phyloP scores from a whole-genome alignment of 1,140 invertebrate genomes.

The Drosophila trapezifrons region DNA sequence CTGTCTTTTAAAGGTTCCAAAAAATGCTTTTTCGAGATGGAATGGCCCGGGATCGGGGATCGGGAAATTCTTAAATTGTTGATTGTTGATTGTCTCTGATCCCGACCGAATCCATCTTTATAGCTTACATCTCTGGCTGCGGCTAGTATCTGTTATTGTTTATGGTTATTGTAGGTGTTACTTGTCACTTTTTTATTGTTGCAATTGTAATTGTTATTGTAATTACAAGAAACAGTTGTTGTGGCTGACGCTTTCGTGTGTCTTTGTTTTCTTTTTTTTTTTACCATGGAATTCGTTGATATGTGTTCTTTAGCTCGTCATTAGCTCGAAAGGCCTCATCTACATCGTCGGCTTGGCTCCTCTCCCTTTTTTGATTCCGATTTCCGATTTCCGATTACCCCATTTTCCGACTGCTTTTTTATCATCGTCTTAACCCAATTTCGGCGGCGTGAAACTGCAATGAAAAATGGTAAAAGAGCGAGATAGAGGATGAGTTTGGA shows the following conservation, averaged over 20 bases:
- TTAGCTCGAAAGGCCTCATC: constrained; percentile 65
- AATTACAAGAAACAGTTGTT: constrained; percentile 39
- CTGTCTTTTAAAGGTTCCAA: constrained; percentile 37
- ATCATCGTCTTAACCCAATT: constrained; percentile 33
- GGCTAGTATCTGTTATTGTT: constrained; percentile 49
- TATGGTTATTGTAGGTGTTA: constrained; percentile 17
- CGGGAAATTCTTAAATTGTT: constrained; percentile 5
- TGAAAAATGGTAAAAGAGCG: neutral
- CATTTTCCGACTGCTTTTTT: constrained; percentile 25
- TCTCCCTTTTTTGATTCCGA: neutral
- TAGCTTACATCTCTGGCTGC: constrained; percentile 28
- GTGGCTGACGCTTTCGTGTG: constrained; percentile 5
- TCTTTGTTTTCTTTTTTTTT: constrained; percentile 13
- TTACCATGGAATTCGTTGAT: constrained; percentile 71
- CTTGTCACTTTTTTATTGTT: neutral
- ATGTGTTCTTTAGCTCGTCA: constrained; percentile 71
- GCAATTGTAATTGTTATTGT: constrained; percentile 22
- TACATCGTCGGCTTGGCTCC: constrained; percentile 22
- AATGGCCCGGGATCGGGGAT: constrained; percentile 13
- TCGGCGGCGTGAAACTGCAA: constrained; percentile 63
- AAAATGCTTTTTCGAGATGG: constrained; percentile 10
- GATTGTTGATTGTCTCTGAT: constrained; percentile 15
- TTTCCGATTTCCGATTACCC: constrained; percentile 16
- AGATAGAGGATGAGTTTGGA: neutral
- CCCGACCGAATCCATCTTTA: constrained; percentile 8